Base-by-base conservation (phyloP, 2,888 invertebrate species). In the Vesta saturnalis region DNA sequence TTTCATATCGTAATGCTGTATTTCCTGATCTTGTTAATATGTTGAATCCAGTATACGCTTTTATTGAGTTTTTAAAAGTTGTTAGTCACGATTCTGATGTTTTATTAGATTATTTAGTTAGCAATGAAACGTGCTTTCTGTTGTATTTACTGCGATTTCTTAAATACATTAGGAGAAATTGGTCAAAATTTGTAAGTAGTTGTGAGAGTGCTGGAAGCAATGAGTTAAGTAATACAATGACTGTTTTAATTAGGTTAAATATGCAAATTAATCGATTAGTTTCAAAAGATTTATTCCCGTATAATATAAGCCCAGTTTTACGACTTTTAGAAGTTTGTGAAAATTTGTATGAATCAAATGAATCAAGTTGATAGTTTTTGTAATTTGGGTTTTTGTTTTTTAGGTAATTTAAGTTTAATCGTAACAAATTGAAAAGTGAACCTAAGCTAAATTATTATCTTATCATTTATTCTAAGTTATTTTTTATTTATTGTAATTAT, bases 91-190 rank as follows among this genome's bases (percentile, higher is more conserved):
- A 94, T 80, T 90, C 92, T 4, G 92, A 92, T 80, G 90, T 95
- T 1, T 83, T 96, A 49, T 84, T 96, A 14, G 95, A 96, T 83
- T 90, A 94, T 79, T 87, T 96, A 72, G 94, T 95, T 14, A 94
- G 94, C 80, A 95, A 95, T 78, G 95, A 96, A 83, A 96, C 96
- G 1, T 95, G 95, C 83, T 96, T 96, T 80, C 85, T 96, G 62
- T 83, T 95, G 39, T 96, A 96, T 83, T 85, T 96, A 76, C 85
- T 95, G 72, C 86, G 95, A 77, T 92, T 95, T 81, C 86, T 96
- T 64, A 95, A 96, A 79, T 94, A 93, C 84, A 91, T 94, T 1
- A 87, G 92, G 71, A 88, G 92, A 73, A 94, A 94, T 81, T 95
- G 95, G 95, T 86, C 90, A 0, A 93, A 92, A 79, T 95, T 95